These are phyloP conservation scores for Atractosteus spatula DNA, from an alignment of 2,113 vertebrate species.

Conservation along the genomic window DNA sequence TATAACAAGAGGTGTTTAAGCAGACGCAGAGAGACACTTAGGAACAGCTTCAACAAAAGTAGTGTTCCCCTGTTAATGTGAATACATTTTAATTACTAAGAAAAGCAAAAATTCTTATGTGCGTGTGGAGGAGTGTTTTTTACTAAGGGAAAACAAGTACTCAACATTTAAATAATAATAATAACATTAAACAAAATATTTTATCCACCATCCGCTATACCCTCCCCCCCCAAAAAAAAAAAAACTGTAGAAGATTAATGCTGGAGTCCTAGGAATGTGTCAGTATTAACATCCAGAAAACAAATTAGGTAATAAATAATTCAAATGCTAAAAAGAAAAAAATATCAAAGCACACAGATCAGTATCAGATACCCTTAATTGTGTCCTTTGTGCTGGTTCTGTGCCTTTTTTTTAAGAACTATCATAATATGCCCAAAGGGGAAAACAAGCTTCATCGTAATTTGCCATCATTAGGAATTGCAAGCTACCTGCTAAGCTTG, in stretches of 20 bases:
- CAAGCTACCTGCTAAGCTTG: conserved; percentile 32
- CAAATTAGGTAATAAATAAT: neutral
- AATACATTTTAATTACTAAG: neutral
- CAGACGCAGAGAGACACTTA: no score
- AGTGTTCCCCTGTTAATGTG: neutral
- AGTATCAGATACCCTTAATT: conserved; percentile 24
- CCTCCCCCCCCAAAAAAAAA: neutral
- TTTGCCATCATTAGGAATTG: conserved; percentile 43
- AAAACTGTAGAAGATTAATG: neutral
- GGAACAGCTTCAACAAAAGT: no score
- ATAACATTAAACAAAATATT: no score
- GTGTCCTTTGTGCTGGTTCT: conserved; percentile 29
- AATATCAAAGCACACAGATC: conserved; percentile 23
- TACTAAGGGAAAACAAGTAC: neutral
- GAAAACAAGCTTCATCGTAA: conserved; percentile 34
- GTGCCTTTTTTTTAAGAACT: conserved; percentile 28
- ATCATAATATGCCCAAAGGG: conserved; percentile 41
- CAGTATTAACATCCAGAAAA: neutral
- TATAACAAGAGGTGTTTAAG: no score
- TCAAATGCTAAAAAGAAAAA: neutral
- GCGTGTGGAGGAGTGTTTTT: neutral
- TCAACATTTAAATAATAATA: neutral
- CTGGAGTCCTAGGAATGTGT: neutral
- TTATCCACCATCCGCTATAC: no score
- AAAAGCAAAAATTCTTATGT: no score